Conservation (phyloP, 2,888 invertebrate species). For the Nezara viridula region DNA sequence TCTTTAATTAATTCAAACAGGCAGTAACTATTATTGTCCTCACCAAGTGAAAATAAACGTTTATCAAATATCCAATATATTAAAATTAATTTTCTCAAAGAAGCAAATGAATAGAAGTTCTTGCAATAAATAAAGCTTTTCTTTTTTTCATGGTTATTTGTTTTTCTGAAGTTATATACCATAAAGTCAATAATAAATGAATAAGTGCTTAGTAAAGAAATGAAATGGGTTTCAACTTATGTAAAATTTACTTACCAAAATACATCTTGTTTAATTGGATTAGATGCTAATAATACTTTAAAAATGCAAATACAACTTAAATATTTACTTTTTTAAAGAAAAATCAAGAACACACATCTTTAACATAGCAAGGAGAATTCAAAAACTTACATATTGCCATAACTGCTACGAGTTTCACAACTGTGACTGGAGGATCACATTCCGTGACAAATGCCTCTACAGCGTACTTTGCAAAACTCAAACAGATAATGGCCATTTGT, state of each 20-base stretch:
- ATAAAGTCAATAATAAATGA: background rate
- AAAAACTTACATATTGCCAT: constrained; percentile 82
- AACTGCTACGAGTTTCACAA: constrained; percentile 90
- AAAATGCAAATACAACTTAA: background rate
- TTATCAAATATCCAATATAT: background rate
- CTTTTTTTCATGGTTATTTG: background rate
- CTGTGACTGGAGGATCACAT: constrained; percentile 85
- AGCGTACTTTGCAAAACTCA: constrained; percentile 94
- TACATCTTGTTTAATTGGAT: background rate
- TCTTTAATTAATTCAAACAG: too few relatives aligned
- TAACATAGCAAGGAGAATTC: background rate
- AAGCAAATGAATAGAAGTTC: background rate
- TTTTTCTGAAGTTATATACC: background rate
- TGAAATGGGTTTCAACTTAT: background rate
- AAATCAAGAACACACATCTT: background rate
- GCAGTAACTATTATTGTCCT: background rate
- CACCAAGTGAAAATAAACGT: background rate
- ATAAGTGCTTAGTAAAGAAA: background rate
- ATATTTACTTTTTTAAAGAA: background rate
- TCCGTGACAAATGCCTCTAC: constrained; percentile 90
- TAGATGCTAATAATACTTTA: background rate
- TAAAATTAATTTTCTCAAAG: background rate
- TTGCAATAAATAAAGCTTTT: constrained; percentile 15
- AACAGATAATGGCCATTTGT: constrained; percentile 93
- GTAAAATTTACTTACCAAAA: background rate